Percentiles rank a stretch among this genome's conserved stretches.
Evolutionary conservation across 1,140 invertebrate genomes (phyloP).

Genomic region (Trypoxylus dichotomus): DNA sequence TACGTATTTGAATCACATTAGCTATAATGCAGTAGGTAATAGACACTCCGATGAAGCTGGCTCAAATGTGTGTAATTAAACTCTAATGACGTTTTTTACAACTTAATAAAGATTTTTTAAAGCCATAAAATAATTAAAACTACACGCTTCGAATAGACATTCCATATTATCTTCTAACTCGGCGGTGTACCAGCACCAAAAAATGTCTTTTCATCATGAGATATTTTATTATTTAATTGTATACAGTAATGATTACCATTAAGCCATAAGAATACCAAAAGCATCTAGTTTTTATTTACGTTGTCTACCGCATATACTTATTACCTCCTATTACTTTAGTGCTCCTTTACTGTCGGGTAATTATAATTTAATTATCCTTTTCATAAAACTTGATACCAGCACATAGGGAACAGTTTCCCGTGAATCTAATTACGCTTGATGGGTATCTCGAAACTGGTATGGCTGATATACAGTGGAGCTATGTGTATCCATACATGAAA

Average conservation of each 20-base stretch:
- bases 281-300: neutral
- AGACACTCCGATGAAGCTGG: too few species aligned
- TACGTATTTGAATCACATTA: too few species aligned
- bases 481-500: neutral
- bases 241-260: neutral
- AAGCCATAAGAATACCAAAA: neutral
- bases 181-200: neutral
- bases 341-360: neutral
- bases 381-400: neutral
- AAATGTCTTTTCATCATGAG: neutral
- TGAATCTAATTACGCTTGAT: neutral
- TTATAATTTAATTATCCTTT: neutral
- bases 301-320: neutral
- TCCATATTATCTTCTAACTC: neutral
- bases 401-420: neutral
- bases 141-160: neutral
- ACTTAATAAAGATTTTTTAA: neutral
- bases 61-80: too few species aligned
- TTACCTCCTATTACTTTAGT: neutral
- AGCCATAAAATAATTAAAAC: neutral
- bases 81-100: too few species aligned
- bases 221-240: neutral
- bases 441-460: neutral
- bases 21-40: too few species aligned
- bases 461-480: neutral